Percentiles rank a stretch among this genome's conserved stretches.
Evolutionary conservation across 2,888 invertebrate species (phyloP).

Genomic region (Erebia palarica): DNA sequence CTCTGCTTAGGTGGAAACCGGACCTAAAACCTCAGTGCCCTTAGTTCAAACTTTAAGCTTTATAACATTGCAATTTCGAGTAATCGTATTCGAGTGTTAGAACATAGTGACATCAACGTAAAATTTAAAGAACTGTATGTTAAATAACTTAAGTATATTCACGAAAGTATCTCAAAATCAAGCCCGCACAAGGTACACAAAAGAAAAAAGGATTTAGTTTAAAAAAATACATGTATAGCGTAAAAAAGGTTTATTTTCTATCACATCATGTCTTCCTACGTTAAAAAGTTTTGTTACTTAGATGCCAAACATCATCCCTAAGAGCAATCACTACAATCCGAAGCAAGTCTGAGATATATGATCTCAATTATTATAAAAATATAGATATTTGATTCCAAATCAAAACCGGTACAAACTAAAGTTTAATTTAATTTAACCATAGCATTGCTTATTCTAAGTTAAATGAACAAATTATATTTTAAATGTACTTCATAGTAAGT

Average conservation of each 20-base stretch:
- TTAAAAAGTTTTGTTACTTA: constrained; percentile 71
- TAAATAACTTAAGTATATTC: no score
- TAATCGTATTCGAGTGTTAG: no score
- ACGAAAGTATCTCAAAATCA: no score
- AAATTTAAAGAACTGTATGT: no score
- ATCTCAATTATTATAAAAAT: constrained; percentile 17
- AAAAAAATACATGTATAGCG: constrained; percentile 60
- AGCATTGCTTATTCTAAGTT: not conserved
- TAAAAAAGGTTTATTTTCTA: constrained; percentile 81
- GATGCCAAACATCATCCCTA: constrained; percentile 70
- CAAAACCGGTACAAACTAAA: not conserved
- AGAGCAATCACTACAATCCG: constrained; percentile 70
- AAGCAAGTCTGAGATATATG: constrained; percentile 55
- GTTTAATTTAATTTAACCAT: no score
- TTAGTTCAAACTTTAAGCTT: no score
- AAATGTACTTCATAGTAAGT: no score
- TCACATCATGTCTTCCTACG: constrained; percentile 80
- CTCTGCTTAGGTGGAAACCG: no score
- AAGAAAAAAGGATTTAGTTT: not conserved
- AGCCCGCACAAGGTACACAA: no score
- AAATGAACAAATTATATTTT: not conserved
- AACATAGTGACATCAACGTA: no score
- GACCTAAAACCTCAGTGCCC: no score
- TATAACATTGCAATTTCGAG: no score
- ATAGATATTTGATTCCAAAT: constrained; percentile 1